Conservation (phyloP, 2,113 vertebrate genomes). For the Istiophorus platypterus region DNA sequence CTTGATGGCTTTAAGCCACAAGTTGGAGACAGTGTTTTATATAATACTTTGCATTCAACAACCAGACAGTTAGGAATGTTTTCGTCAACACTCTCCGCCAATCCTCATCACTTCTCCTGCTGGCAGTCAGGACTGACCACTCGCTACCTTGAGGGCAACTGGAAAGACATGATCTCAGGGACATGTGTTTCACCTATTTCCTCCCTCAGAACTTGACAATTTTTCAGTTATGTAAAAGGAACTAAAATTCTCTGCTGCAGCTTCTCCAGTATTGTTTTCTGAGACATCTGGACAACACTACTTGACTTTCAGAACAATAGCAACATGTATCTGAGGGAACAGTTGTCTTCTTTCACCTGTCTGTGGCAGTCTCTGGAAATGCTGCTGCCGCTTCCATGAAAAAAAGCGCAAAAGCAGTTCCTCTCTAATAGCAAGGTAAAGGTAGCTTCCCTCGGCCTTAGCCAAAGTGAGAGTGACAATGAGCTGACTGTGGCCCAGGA, state of each 20-base stretch:
- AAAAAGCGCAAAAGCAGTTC: neutral
- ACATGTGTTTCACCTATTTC: slow-evolving; percentile 3
- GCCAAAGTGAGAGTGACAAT: slow-evolving; percentile 2
- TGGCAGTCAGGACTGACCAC: neutral
- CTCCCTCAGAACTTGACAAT: neutral
- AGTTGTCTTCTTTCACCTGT: neutral
- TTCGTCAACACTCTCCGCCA: slow-evolving; percentile 10
- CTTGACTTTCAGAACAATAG: neutral
- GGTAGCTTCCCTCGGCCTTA: slow-evolving; percentile 9
- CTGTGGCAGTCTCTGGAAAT: neutral
- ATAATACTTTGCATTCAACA: neutral
- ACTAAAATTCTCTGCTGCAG: neutral
- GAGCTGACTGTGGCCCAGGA: slow-evolving; percentile 17
- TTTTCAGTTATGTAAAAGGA: neutral
- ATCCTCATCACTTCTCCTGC: slow-evolving; percentile 2
- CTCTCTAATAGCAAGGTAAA: neutral
- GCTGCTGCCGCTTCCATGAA: neutral
- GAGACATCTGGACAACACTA: neutral
- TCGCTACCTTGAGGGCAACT: neutral
- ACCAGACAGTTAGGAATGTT: neutral
- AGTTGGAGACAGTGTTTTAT: neutral
- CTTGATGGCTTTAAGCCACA: slow-evolving; percentile 2
- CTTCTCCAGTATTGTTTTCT: neutral
- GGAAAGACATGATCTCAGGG: neutral
- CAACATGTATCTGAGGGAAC: neutral